Evolutionary conservation across 2,113 vertebrate genomes (phyloP).

Genomic region (Patagioenas fasciata): DNA sequence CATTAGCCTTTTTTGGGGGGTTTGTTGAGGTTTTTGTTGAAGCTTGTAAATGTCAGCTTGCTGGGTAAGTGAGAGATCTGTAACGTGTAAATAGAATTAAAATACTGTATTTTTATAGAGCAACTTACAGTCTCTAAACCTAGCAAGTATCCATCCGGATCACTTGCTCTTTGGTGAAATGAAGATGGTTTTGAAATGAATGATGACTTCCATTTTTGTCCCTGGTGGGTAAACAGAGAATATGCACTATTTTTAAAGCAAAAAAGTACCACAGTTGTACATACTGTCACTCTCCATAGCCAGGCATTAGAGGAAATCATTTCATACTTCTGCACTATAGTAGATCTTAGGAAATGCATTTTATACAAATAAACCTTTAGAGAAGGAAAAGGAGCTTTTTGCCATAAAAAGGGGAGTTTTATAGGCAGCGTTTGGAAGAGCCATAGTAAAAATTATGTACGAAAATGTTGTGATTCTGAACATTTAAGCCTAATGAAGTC

Average conservation of each 20-base stretch:
- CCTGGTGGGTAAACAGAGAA: conserved; percentile 55
- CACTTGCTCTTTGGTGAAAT: conserved; percentile 61
- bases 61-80: conserved; percentile 49
- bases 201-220: conserved; percentile 58
- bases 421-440: conserved; percentile 44
- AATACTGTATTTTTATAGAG: conserved; percentile 79
- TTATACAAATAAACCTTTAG: conserved; percentile 49
- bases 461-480: conserved; percentile 62
- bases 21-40: neutral
- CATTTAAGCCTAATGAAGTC: conserved; percentile 60
- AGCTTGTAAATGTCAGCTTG: conserved; percentile 60
- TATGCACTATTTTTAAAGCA: conserved; percentile 67
- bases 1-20: neutral
- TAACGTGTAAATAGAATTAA: conserved; percentile 68
- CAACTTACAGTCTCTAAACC: conserved; percentile 54
- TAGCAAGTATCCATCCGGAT: conserved; percentile 55
- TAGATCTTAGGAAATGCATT: conserved; percentile 63
- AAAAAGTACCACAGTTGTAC: conserved; percentile 56
- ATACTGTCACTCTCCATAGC: conserved; percentile 20
- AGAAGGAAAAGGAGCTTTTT: conserved; percentile 55
- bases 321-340: conserved; percentile 59
- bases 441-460: conserved; percentile 59
- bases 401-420: conserved; percentile 1
- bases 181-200: conserved; percentile 56
- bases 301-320: conserved; percentile 52